Evolutionary conservation across 2,113 vertebrate genomes (phyloP).

Genomic region (Hydrolagus affinis): DNA sequence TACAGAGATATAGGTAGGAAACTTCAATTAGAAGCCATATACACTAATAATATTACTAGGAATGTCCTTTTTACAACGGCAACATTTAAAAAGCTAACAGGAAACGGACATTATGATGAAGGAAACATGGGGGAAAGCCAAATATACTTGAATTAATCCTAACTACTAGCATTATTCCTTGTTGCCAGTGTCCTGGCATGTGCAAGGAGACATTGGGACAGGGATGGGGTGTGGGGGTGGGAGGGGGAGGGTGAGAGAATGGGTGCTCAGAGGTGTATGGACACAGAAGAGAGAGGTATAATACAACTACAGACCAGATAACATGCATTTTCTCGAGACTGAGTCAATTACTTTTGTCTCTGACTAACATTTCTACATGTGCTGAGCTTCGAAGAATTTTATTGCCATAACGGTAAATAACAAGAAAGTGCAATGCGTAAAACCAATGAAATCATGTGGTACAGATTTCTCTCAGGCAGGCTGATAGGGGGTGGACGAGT

Average conservation of each 20-base stretch:
- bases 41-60: neutral
- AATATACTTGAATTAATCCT: constrained; percentile 7
- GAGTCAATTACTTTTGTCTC: neutral
- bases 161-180: constrained; percentile 7
- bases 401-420: constrained; percentile 20
- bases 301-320: neutral
- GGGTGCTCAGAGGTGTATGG: neutral
- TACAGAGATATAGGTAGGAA: constrained; percentile 11
- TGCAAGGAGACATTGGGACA: neutral
- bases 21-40: neutral
- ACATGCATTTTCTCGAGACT: neutral
- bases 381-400: constrained; percentile 4
- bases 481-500: neutral
- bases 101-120: neutral
- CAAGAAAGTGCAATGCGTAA: constrained; percentile 20
- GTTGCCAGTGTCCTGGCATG: neutral
- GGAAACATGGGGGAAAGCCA: neutral
- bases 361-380: neutral
- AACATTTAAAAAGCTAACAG: constrained; percentile 23
- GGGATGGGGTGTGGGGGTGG: too few species aligned
- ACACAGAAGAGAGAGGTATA: neutral
- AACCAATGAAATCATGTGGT: constrained; percentile 8
- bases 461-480: constrained; percentile 7
- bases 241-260: neutral
- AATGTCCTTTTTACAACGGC: constrained; percentile 20